Evolutionary conservation across 2,113 vertebrate species (phyloP), one percentile per base, ranked within the genome.

Genomic region (Cynocephalus volans): DNA sequence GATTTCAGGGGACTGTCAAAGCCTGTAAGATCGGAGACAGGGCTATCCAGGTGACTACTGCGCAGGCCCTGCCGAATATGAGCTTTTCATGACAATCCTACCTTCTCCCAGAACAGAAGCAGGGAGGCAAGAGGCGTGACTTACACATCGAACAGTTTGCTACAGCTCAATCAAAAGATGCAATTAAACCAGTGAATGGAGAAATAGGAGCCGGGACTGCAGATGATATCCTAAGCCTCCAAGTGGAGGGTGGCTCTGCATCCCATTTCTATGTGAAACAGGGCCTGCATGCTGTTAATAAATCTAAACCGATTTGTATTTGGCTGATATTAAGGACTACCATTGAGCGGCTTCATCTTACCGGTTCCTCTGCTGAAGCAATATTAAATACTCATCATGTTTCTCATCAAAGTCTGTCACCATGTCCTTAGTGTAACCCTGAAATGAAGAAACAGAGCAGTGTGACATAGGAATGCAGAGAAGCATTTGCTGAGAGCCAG

Each of bases 361-460:
- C 99, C 99, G 99, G 99, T 99, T 99, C 98, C 99, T 99, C 97
- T 99, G 99, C 98, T 99, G 99, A 93, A 99, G 99, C 87, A 97
- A 96, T 98, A 99, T 99, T 99, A 99, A 99, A 99, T 99, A 99
- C 99, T 99, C 99, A 93, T 99, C 99, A 96, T 99, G 99, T 97
- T 99, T 99, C 98, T 99, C 99, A 98, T 99, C 99, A 92, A 99
- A 99, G 98, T 99, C 98, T 93, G 99, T 98, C 98, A 99, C 98
- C 98, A 99, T 98, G 96, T 96, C 98, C 98, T 99, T 98, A 97
- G 96, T 79, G 97, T 90, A 98, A 96, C 98, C 97, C 98, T 98
- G 97, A 95, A 99, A 98, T 50, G 94, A 93, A 97, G 72, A 97
- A 97, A 91, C 90, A 98, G 73, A 84, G 73, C 86, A 31, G 72